Evolutionary conservation across 1,140 invertebrate genomes (phyloP), one percentile per base, ranked within the genome.

Genomic region (Drosophila sucinea): DNA sequence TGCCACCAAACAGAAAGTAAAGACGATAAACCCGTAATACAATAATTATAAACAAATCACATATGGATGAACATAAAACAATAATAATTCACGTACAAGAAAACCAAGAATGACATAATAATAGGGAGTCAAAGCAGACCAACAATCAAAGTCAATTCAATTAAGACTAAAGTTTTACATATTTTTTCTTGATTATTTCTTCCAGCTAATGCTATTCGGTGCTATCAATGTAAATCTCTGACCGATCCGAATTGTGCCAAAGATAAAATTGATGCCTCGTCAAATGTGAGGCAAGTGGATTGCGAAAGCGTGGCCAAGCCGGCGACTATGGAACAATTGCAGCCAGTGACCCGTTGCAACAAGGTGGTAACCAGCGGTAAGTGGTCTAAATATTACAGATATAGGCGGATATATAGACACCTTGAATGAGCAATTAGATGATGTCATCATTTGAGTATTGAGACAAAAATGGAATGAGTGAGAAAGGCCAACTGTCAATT

Each of bases 331-430:
- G 84, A 91, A 6, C 79, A 83, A 57, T 61, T 86, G 57, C 69
- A 81, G 64, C 71, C 90, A 1, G 90, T 91, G 60, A 91, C 90
- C 64, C 91, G 62, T 40, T 91, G 90, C 76, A 91, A 91, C 61
- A 91, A 91, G 70, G 90, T 91, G 57, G 60, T 87, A 44, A 91
- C 90, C 32, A 90, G 77, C 23, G 90, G 90, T 91, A 76, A 90
- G 90, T 90, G 40, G 44, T 23, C 23, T 27, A 8, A 23, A 1
- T 17, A 17, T 25, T 27, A 41, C 25, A 41, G 17, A 7, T 30
- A 38, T 62, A 62, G 10, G 41, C 29, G 51, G 2, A 73, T 32
- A 44, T 8, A 29, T 7, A 75, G 40, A 72, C 76, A 79, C 76
- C 73, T 87, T 67, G 61, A 82, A 62, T 38, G 54, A 41, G 32